These are phyloP conservation scores for Hydrotaea cyrtoneurina DNA, from an alignment of 2,888 invertebrate species.

Conservation along the genomic window DNA sequence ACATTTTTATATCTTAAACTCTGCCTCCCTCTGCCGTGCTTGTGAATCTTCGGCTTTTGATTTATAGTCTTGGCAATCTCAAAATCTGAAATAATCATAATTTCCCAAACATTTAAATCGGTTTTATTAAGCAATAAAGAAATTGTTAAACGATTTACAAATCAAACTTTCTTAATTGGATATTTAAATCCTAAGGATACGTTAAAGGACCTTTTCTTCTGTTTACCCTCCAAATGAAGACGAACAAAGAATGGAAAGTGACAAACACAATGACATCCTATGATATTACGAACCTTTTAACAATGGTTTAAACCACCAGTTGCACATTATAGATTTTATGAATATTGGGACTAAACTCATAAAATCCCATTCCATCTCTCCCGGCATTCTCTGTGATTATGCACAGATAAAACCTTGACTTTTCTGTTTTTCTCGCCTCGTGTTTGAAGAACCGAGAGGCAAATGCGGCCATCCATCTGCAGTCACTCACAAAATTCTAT, in stretches of 20 bases:
- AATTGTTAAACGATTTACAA: slow-evolving; percentile 14
- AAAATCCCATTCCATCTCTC: not conserved
- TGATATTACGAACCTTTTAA: slow-evolving; percentile 18
- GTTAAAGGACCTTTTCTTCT: not conserved
- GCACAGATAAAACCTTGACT: slow-evolving; percentile 6
- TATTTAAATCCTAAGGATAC: not conserved
- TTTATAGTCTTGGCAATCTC: not conserved
- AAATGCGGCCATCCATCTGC: not conserved
- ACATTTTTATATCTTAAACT: no score
- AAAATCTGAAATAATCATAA: not conserved
- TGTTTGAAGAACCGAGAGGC: not conserved
- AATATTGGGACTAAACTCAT: slow-evolving; percentile 1
- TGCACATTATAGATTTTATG: slow-evolving; percentile 6
- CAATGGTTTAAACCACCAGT: slow-evolving; percentile 32
- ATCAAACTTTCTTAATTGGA: slow-evolving; percentile 12
- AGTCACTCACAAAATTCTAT: not conserved
- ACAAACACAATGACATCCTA: no score
- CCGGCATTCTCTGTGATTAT: not conserved
- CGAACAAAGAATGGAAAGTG: not conserved
- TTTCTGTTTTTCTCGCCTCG: not conserved
- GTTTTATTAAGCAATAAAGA: slow-evolving; percentile 17
- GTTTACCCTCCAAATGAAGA: not conserved
- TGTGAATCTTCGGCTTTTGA: no score
- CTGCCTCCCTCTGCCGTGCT: no score
- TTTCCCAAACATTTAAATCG: not conserved